Percentiles rank a stretch among this genome's conserved stretches.
These are phyloP conservation scores for Dasysyrphus albostriatus DNA, from an alignment of 2,888 invertebrate genomes.

Conservation along the genomic window DNA sequence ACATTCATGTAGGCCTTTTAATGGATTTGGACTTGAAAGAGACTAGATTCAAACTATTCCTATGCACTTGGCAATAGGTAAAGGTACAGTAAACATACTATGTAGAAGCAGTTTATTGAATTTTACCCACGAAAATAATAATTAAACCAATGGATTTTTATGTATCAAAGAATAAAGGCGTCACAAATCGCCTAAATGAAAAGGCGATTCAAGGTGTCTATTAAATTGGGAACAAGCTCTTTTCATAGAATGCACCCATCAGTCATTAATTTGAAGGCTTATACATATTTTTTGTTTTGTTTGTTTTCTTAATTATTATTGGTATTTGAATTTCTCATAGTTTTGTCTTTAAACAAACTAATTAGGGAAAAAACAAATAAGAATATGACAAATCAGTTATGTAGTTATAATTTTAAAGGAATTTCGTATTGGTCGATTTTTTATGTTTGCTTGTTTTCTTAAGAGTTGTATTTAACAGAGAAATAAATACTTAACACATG, in stretches of 20 bases:
- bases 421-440: neutral
- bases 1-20: conserved; percentile 57
- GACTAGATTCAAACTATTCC: conserved; percentile 50
- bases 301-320: conserved; percentile 29
- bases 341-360: neutral
- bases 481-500: too few relatives aligned
- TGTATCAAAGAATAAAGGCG: conserved; percentile 16
- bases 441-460: neutral
- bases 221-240: conserved; percentile 43
- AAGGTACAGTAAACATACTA: conserved; percentile 33
- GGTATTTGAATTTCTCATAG: neutral
- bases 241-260: neutral
- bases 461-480: neutral
- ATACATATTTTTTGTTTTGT: neutral
- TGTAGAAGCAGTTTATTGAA: conserved; percentile 55
- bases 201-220: conserved; percentile 50
- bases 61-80: conserved; percentile 27
- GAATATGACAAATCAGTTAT: neutral
- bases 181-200: conserved; percentile 37
- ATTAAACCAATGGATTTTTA: conserved; percentile 30
- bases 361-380: neutral
- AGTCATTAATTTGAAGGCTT: conserved; percentile 7
- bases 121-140: conserved; percentile 51
- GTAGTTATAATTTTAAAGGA: neutral
- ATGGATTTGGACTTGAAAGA: conserved; percentile 44